phyloP scores from a whole-genome alignment of 2,888 invertebrate genomes.

The Aricia artaxerxes region DNA sequence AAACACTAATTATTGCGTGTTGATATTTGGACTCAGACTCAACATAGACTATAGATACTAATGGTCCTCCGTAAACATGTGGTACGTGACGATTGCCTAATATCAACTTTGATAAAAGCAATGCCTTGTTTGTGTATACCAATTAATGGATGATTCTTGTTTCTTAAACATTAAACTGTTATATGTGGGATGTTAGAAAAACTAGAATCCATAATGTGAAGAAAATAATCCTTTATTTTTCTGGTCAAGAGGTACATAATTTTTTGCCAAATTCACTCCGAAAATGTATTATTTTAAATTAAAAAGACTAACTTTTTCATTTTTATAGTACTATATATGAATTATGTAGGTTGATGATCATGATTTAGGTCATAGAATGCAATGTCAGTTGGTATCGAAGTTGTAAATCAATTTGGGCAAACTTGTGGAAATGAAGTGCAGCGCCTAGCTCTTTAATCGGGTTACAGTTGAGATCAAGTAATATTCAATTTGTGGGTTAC shows the following conservation, averaged over 20 bases:
- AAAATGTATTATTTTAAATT: too few relatives aligned
- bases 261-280: neutral
- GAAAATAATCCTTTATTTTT: neutral
- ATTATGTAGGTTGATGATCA: neutral
- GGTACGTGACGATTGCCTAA: slow-evolving; percentile 32
- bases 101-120: slow-evolving; percentile 25
- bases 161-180: neutral
- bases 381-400: neutral
- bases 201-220: neutral
- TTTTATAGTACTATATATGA: too few relatives aligned
- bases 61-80: slow-evolving; percentile 27
- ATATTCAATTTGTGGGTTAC: slow-evolving; percentile 9
- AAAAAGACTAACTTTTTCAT: too few relatives aligned
- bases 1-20: slow-evolving; percentile 53
- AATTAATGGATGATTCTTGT: neutral
- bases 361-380: neutral
- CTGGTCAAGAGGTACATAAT: neutral
- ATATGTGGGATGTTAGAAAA: neutral
- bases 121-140: slow-evolving; percentile 8
- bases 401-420: slow-evolving; percentile 9
- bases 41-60: slow-evolving; percentile 16
- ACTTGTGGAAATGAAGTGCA: slow-evolving; percentile 15
- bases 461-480: slow-evolving; percentile 14
- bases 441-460: slow-evolving; percentile 15
- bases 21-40: slow-evolving; percentile 44